Evolutionary conservation across 2,113 vertebrate species (phyloP), one percentile per base, ranked within the genome.

Genomic region (Cynopterus brachyotis): DNA sequence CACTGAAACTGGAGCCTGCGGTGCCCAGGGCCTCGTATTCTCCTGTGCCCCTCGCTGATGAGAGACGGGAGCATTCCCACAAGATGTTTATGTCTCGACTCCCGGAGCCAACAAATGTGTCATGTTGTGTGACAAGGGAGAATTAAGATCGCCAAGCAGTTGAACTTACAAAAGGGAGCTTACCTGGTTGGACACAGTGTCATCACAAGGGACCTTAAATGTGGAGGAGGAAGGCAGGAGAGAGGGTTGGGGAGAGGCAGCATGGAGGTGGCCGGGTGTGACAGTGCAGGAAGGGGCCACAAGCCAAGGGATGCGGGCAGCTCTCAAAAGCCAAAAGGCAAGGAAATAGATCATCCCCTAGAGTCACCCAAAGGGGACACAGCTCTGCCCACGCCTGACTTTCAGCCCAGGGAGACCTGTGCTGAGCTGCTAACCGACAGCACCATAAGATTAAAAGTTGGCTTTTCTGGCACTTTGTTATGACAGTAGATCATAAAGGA

Each of bases 1-100:
- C 0, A 1, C 70, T 32, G 2, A 70, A 47, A 26, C 22, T 57
- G 35, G 22, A 93, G 32, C 0, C 17, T 1, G 1, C 5, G 2
- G 24, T 37, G 20, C 30, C n/a, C 5, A n/a, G 8, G 1, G 9
- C 40, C 55, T 70, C 32, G 12, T 6, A 8, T 12, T 4, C 53
- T n/a, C 47, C 57, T 20, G 22, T 13, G 5, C 30, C 24, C 16
- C 13, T n/a, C n/a, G n/a, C n/a, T n/a, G n/a, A n/a, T n/a, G n/a
- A n/a, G n/a, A n/a, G n/a, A n/a, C n/a, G n/a, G n/a, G n/a, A n/a
- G n/a, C n/a, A n/a, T n/a, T n/a, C n/a, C n/a, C n/a, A n/a, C n/a
- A n/a, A 57, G 22, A 26, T 67, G 70, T 11, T 28, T 37, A 62
- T 0, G 15, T 5, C 37, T 57, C 42, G 19, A 72, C 32, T 37